Base-by-base conservation (phyloP, 2,113 vertebrate genomes). In the Gila orcuttii region DNA sequence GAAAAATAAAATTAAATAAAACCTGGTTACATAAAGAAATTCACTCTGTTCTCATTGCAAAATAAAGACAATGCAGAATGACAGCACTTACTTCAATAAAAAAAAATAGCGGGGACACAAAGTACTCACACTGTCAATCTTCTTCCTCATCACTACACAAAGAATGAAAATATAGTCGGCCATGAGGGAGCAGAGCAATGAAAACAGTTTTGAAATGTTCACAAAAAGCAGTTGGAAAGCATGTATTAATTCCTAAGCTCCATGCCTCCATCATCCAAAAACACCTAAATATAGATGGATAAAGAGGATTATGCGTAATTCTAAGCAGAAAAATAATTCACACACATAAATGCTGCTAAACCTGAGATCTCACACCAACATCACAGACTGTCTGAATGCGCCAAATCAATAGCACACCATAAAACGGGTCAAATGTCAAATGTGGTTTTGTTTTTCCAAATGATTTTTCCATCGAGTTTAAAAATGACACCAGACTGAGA, bases 301-400 rank as follows among this genome's bases (percentile, higher is more conserved):
- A 55, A 88, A 87, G 84, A 82, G 78, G 85, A 88, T 85, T 36
- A 83, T 15, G 79, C 28, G 25, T 59, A 88, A 73, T 69, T 87
- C 47, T n/a, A 31, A 23, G 42, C 17, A 82, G 13, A 52, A 73
- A 81, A 83, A 73, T 25, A 79, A 36, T 11, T 42, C 50, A 52
- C 21, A 73, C 21, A 57, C 52, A 82, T 52, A 71, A 36, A 83
- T 17, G 6, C 28, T 36, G 28, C 81, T 82, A 81, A 81, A 81
- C 42, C 79, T 31, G n/a, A 6, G 4, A 81, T 81, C 39, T 66
- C 60, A 60, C 79, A 47, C 42, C 59, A 50, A 19, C 42, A 66
- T 47, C 60, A 19, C 23, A 52, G 17, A 1, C 62, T 52, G 62
- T n/a, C 62, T 68, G 42, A 82, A 68, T 15, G 19, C 6, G 3